A percentile compares a stretch with the other conserved stretches of the same genome.
Evolutionary conservation across 2,113 vertebrate species (phyloP).

Genomic region (Probosciger aterrimus): DNA sequence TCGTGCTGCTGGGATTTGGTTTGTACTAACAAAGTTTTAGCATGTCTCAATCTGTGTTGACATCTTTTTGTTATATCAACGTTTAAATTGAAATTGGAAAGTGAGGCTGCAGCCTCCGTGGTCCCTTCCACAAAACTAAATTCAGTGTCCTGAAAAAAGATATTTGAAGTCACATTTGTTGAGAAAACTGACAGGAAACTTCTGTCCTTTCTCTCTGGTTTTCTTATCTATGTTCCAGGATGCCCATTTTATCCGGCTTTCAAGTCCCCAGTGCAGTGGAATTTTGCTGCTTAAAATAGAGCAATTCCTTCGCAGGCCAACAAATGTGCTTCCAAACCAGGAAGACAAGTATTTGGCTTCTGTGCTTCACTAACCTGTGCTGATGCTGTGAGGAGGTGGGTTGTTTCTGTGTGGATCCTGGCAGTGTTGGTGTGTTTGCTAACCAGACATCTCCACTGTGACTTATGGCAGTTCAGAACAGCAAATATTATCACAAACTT

Average conservation of each 20-base stretch:
- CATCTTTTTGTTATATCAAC: neutral
- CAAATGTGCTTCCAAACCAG: neutral
- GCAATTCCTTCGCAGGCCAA: neutral
- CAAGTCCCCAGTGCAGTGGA: neutral
- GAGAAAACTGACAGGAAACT: neutral
- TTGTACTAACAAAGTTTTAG: neutral
- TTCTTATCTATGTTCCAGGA: neutral
- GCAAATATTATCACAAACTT: neutral
- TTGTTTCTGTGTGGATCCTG: neutral
- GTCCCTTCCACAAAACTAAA: neutral
- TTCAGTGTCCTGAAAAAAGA: neutral
- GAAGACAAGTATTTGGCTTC: neutral
- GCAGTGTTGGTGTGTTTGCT: neutral
- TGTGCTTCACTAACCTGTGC: neutral
- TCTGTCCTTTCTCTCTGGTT: neutral
- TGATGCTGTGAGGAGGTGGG: neutral
- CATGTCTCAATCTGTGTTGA: neutral
- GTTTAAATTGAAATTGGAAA: neutral
- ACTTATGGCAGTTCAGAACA: neutral
- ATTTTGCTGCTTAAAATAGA: neutral
- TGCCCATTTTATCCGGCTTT: neutral
- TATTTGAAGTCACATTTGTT: accelerated
- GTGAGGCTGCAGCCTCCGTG: neutral
- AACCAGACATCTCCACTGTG: neutral
- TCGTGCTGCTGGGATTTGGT: neutral